Evolutionary conservation across 2,113 vertebrate genomes (phyloP), one percentile per base, ranked within the genome.

Genomic region (Baryphthengus martii): DNA sequence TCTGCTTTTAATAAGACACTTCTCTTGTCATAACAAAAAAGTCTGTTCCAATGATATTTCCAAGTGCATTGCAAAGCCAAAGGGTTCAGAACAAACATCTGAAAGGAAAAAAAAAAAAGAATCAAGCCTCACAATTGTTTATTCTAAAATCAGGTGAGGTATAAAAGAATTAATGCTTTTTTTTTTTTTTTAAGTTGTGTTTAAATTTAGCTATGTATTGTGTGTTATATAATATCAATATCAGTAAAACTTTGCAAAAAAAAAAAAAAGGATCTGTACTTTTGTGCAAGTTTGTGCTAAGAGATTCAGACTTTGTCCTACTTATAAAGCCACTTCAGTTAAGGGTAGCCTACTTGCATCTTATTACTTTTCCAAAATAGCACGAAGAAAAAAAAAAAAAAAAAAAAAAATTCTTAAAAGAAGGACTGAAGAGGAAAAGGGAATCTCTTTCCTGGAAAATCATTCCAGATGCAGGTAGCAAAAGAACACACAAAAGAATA

Each of bases 291-390:
- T 88, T 95, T 91, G 33, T 95, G 87, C 52, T 76, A 33, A 92
- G 71, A 89, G 45, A 90, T 77, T 94, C 97, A 91, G 88, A 96
- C 93, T 86, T 92, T 74, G 95, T 84, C 96, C 96, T 97, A 97
- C 72, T 97, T 97, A 90, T 72, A 90, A 88, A 94, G 39, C 45
- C 39, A 90, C 82, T 92, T 92, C 80, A 91, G 91, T 93, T 90
- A 96, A 94, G 89, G n/a, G 18, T 91, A 97, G 93, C 96, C 96
- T 96, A 97, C 79, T 96, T 97, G 79, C 95, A 96, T 97, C 80
- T 94, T 95, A 97, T 96, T 97, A 95, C 53, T 91, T 85, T 82
- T 97, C 72, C 49, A 91, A 94, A 97, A 90, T 85, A 96, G 95
- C 81, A 90, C 67, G 76, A 86, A 88, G 70, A 1, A 66, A 79